These are phyloP conservation scores for Haliclona indistincta DNA, from an alignment of 37 sponge, comb jelly and placozoan genomes.

Conservation along the genomic window DNA sequence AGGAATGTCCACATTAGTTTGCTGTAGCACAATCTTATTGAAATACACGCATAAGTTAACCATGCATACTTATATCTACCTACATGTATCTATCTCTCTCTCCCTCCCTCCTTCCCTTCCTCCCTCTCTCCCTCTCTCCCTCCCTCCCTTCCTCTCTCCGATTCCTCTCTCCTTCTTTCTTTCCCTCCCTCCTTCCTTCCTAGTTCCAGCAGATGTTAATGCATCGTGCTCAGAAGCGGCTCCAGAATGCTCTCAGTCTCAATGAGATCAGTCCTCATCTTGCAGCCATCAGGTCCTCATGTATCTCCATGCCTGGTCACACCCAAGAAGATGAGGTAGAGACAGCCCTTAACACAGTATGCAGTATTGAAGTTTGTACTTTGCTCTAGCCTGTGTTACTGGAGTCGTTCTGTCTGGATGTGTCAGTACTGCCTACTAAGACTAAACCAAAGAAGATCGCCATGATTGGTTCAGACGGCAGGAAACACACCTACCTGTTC, in stretches of 20 bases:
- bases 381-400: constrained; percentile 60
- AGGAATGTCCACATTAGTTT: too few relatives aligned
- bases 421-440: constrained; percentile 94
- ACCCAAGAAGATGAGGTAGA: constrained; percentile 66
- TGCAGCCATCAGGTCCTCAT: constrained; percentile 80
- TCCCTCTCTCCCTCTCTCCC: not conserved
- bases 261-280: constrained; percentile 89
- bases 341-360: not conserved
- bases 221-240: constrained; percentile 83
- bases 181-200: not conserved
- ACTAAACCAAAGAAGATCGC: constrained; percentile 98
- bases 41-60: too few relatives aligned
- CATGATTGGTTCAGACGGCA: constrained; percentile 95
- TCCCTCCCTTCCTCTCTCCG: not conserved
- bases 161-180: not conserved
- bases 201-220: constrained; percentile 90
- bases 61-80: too few relatives aligned
- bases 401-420: constrained; percentile 85
- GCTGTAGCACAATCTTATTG: too few relatives aligned
- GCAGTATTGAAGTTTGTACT: not conserved
- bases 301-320: constrained; percentile 83
- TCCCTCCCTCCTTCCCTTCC: not conserved
- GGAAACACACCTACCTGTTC: constrained; percentile 96
- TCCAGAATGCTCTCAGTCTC: constrained; percentile 70
- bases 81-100: not conserved